Conservation (phyloP, 2,113 vertebrate species). For the Pelecanus crispus region DNA sequence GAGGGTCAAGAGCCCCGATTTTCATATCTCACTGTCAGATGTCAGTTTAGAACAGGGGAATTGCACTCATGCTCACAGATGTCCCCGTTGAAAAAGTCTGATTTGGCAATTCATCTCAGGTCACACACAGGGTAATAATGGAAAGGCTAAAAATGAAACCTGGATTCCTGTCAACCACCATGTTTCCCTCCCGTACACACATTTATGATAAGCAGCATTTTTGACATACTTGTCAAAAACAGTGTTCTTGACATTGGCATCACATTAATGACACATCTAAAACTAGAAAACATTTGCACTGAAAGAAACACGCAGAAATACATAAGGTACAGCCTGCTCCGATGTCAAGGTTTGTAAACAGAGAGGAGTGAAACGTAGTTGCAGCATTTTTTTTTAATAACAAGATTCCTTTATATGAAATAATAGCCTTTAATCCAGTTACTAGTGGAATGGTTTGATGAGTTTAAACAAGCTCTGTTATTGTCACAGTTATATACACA, state of each 20-base stretch:
- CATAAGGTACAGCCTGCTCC: background rate
- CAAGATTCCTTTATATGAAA: background rate
- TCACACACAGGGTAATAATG: background rate
- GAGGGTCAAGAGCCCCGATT: background rate
- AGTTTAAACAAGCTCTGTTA: background rate
- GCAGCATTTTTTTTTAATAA: background rate
- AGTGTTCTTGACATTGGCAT: background rate
- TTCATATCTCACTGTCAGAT: background rate
- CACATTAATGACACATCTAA: background rate
- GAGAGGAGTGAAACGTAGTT: background rate
- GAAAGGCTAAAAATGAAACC: background rate
- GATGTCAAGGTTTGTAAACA: background rate
- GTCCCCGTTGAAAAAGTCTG: background rate
- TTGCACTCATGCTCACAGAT: background rate
- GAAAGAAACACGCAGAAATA: background rate
- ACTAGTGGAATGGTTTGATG: background rate
- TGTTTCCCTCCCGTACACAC: background rate
- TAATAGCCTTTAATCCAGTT: background rate
- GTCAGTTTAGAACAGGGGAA: background rate
- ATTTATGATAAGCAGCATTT: background rate
- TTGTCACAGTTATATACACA: background rate
- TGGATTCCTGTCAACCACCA: background rate
- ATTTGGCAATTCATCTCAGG: background rate
- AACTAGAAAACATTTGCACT: background rate
- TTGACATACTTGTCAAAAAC: background rate